Evolutionary conservation across 1,140 invertebrate species (phyloP).

Genomic region (Drosophila funebris): DNA sequence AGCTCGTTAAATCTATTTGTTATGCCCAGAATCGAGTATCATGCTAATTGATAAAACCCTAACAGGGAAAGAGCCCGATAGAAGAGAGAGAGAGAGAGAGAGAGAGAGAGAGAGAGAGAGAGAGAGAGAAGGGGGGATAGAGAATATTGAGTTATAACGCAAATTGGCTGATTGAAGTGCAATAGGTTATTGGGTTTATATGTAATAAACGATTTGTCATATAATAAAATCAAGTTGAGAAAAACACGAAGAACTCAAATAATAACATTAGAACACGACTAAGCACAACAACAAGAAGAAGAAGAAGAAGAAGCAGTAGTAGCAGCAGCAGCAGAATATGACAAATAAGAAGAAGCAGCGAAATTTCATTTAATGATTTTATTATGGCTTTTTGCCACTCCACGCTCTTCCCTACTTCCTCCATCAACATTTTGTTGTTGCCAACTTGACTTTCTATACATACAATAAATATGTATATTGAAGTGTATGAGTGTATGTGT

Average conservation of each 20-base stretch:
- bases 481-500: slow-evolving; percentile 6
- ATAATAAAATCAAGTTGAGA: slow-evolving; percentile 44
- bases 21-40: not conserved
- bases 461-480: slow-evolving; percentile 25
- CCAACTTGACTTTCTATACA: slow-evolving; percentile 37
- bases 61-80: not conserved
- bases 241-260: slow-evolving; percentile 21
- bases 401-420: not conserved
- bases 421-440: slow-evolving; percentile 15
- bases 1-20: slow-evolving; percentile 36
- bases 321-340: not conserved
- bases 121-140: not conserved
- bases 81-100: not conserved
- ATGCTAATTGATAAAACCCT: slow-evolving; percentile 35
- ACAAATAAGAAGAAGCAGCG: not conserved
- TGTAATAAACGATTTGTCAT: slow-evolving; percentile 55
- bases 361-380: slow-evolving; percentile 68
- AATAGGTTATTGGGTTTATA: slow-evolving; percentile 32
- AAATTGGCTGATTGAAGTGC: slow-evolving; percentile 47
- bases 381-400: slow-evolving; percentile 39
- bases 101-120: not conserved
- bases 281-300: not conserved
- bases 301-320: not conserved
- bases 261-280: slow-evolving; percentile 24
- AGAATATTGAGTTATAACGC: slow-evolving; percentile 6